Percentiles rank a stretch among this genome's conserved stretches.
Evolutionary conservation across 2,888 invertebrate species (phyloP).

Genomic region (Andrena bucephala): DNA sequence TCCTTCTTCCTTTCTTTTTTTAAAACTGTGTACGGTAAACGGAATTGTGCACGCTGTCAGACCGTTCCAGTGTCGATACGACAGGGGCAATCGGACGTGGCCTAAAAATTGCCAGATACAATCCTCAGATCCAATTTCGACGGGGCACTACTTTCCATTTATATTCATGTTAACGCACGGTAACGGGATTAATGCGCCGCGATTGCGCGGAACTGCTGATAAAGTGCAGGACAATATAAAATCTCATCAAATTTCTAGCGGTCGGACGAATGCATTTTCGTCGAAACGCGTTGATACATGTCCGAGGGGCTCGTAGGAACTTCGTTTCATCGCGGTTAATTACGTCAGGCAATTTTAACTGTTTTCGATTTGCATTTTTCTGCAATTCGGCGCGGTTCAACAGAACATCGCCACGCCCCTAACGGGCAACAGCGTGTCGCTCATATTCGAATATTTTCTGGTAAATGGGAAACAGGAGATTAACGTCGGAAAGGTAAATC

Average conservation of each 20-base stretch:
- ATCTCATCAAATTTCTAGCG: constrained; percentile 56
- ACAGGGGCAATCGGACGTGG: constrained; percentile 16
- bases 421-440: not conserved
- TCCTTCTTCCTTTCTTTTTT: not conserved
- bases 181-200: constrained; percentile 50
- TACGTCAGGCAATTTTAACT: constrained; percentile 43
- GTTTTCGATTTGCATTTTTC: constrained; percentile 29
- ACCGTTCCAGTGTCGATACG: not conserved
- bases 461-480: not conserved
- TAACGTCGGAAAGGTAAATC: not conserved
- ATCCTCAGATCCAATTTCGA: constrained; percentile 47
- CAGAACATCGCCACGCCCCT: constrained; percentile 4
- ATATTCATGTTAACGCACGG: constrained; percentile 52
- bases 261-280: constrained; percentile 48
- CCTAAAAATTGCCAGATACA: constrained; percentile 37
- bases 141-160: constrained; percentile 47
- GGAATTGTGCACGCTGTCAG: not conserved
- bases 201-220: constrained; percentile 52
- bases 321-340: constrained; percentile 49
- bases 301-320: not conserved
- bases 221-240: constrained; percentile 52
- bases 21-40: not conserved
- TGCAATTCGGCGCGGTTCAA: not conserved
- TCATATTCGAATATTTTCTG: not conserved
- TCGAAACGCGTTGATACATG: constrained; percentile 23